Evolutionary conservation across 2,797 vertebrate species (phyloP), one percentile per base, ranked within the genome.

Genomic region (Tokudaia tokunoshimensis): DNA sequence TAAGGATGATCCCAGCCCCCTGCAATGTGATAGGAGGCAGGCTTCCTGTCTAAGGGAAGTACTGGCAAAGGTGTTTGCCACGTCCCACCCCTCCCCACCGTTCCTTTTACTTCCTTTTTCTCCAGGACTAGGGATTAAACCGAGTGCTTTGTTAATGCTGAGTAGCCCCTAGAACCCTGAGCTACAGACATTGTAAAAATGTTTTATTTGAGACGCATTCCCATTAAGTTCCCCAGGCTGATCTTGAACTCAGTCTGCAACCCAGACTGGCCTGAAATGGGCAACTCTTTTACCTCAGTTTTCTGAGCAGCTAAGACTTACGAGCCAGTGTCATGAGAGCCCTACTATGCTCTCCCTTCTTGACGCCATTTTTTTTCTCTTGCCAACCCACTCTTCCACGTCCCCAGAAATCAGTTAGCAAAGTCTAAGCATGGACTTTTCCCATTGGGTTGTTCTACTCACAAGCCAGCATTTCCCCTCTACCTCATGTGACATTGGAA

Each of bases 61-160:
- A 34, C 63, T 37, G 83, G 41, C 20, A 24, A 20, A n/a, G 0
- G 13, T 19, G 8, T 41, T 55, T 87, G 17, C 37, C 44, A 12
- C 0, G 1, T 74, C 63, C 52, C 70, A 10, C 15, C 31, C 31
- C 19, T 8, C 34, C 14, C 34, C 34, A 19, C 22, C 1, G 0
- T 20, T 29, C 85, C 34, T 57, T 50, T 57, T 44, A 22, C 74
- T 78, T 44, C 13, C 19, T 78, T 65, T 50, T 19, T 19, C 55
- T 34, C 41, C 29, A 65, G 59, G 34, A n/a, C 59, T 78, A 26
- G 41, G 29, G 41, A 37, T 78, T 79, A 63, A 34, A 63, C 13
- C 2, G 1, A 78, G 57, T 5, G 41, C 41, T 24, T 78, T n/a
- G 41, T 31, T 63, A 44, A 6, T 34, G 72, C 72, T 22, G 22